Evolutionary conservation across 2,113 vertebrate genomes (phyloP).

Genomic region (Riparia riparia): DNA sequence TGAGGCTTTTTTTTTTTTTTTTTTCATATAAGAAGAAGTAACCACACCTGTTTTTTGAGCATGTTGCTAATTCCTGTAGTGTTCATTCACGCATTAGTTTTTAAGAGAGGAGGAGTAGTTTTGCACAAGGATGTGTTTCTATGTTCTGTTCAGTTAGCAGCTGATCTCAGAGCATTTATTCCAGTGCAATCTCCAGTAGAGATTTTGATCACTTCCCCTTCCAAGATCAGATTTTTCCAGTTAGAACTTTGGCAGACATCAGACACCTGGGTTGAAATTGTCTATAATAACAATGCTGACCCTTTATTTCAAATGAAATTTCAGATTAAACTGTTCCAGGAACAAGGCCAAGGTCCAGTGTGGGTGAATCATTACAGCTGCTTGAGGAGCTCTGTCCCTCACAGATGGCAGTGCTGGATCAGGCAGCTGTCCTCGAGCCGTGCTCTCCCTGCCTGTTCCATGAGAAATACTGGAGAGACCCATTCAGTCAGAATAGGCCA

Average conservation of each 20-base stretch:
- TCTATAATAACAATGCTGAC: neutral
- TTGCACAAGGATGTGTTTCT: neutral
- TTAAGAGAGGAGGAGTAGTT: neutral
- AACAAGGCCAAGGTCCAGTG: neutral
- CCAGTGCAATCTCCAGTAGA: neutral
- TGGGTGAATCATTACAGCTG: neutral
- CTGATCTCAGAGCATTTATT: neutral
- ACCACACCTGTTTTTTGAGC: neutral
- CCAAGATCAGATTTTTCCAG: neutral
- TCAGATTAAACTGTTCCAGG: neutral
- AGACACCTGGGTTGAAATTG: neutral
- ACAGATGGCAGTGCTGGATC: neutral
- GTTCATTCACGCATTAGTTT: neutral
- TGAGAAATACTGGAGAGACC: neutral
- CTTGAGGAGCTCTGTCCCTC: neutral
- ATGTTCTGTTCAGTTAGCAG: neutral
- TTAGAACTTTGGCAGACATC: neutral
- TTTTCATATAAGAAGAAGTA: neutral
- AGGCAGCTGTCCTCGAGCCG: neutral
- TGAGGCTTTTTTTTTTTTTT: neutral
- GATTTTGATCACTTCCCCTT: neutral
- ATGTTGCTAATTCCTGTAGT: neutral
- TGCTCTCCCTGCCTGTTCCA: accelerated
- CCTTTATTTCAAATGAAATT: neutral
- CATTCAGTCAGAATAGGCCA: neutral